Evolutionary conservation across 2,888 invertebrate genomes (phyloP), one percentile per base, ranked within the genome.

Genomic region (Ganaspis brasiliensis): DNA sequence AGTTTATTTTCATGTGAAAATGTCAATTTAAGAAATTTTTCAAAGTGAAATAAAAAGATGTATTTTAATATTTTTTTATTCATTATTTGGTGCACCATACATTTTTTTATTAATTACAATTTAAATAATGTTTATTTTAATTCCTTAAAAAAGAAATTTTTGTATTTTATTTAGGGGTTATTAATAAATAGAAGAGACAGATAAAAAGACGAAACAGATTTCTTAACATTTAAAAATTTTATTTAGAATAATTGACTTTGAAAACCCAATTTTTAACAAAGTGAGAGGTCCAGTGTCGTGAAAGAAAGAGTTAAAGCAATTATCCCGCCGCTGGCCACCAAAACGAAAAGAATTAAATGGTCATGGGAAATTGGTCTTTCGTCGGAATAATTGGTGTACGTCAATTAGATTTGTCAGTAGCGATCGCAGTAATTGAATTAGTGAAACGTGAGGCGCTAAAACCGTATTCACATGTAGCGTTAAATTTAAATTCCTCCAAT

Each of bases 321-420:
- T 67, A 67, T n/a, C 45, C 45, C n/a, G n/a, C 19, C 45, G 24
- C n/a, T 40, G 63, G n/a, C 21, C 63, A 40, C 21, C 40, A 1
- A 21, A 24, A 24, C 37, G 40, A 49, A 72, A 59, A 67, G 74
- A 80, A 70, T 78, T 73, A 77, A 76, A 72, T 57, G 72, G 75
- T 77, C 71, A 37, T 72, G 67, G 74, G 70, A 75, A 77, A 80
- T 80, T 85, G 85, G 83, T 83, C 85, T 80, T 84, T 85, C 84
- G 80, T 83, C 83, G 86, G 81, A 89, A 88, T n/a, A n/a, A n/a
- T n/a, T 89, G 86, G 83, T 86, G 86, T 81, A 84, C 86, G 87
- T 86, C 88, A 88, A 89, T 90, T 89, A 86, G 87, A 89, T 89
- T 89, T 89, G 88, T 86, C 88, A 86, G 86, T 82, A 79, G 79